Conservation (phyloP, 2,797 vertebrate species). For the Pristis pectinata region DNA sequence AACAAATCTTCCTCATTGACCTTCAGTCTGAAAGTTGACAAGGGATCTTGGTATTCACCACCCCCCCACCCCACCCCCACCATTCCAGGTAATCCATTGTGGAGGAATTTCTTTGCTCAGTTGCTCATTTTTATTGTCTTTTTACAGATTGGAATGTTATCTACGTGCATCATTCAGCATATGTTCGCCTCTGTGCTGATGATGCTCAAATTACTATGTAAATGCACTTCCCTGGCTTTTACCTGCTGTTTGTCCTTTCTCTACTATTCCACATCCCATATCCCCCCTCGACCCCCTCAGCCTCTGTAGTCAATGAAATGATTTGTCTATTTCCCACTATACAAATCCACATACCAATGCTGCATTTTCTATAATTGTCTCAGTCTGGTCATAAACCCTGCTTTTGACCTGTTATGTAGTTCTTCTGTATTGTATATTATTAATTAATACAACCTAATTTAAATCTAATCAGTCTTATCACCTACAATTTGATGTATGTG, state of each 20-base stretch:
- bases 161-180: neutral
- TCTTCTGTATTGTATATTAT: neutral
- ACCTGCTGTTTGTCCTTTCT: slow-evolving; percentile 40
- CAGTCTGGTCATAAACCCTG: too few species aligned
- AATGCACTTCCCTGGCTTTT: slow-evolving; percentile 44
- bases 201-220: neutral
- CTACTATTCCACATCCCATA: too few species aligned
- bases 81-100: neutral
- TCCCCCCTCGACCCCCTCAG: slow-evolving; percentile 42
- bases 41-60: neutral
- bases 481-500: neutral
- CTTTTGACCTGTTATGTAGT: neutral
- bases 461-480: neutral
- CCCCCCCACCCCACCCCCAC: too few species aligned
- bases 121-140: neutral
- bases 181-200: neutral
- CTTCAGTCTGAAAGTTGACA: neutral
- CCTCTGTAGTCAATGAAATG: slow-evolving; percentile 37
- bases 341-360: neutral
- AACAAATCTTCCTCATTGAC: neutral
- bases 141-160: neutral
- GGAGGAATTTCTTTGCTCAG: neutral
- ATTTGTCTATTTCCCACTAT: neutral
- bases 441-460: neutral
- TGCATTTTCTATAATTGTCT: neutral